These are phyloP conservation scores for Dipus sagitta DNA, from an alignment of 2,797 vertebrate species.

Conservation along the genomic window DNA sequence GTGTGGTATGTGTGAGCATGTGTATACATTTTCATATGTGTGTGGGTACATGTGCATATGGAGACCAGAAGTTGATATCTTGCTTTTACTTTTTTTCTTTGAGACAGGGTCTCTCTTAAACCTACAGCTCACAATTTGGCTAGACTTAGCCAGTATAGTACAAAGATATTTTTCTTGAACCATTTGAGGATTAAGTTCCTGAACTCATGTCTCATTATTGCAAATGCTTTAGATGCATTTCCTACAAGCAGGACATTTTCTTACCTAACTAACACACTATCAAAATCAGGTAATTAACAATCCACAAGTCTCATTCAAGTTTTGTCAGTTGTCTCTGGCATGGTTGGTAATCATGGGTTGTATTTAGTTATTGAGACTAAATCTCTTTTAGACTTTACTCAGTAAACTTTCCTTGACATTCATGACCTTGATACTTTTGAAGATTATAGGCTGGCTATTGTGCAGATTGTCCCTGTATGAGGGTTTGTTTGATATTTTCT, in stretches of 20 bases:
- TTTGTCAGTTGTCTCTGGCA: conserved; percentile 47
- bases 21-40: too few relatives aligned
- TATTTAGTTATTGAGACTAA: conserved; percentile 48
- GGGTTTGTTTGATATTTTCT: conserved; percentile 50
- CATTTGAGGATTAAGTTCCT: conserved; percentile 60
- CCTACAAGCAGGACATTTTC: conserved; percentile 35
- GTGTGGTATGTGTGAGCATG: too few relatives aligned
- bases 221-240: conserved; percentile 51
- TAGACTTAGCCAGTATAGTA: not conserved
- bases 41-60: too few relatives aligned
- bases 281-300: conserved; percentile 55
- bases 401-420: too few relatives aligned
- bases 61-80: too few relatives aligned
- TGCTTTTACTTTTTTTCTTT: too few relatives aligned
- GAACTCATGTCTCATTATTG: not conserved
- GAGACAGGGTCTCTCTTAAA: too few relatives aligned
- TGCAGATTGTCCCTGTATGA: conserved; percentile 17
- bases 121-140: too few relatives aligned
- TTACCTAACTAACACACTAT: conserved; percentile 20
- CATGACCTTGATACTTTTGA: not conserved
- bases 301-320: conserved; percentile 45
- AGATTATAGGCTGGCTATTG: conserved; percentile 36
- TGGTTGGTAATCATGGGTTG: conserved; percentile 36
- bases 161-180: conserved; percentile 44
- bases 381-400: conserved; percentile 54